A percentile compares a stretch with the other conserved stretches of the same genome.
These are phyloP conservation scores for Hippolais icterina DNA, from an alignment of 2,113 vertebrate genomes.

Conservation along the genomic window DNA sequence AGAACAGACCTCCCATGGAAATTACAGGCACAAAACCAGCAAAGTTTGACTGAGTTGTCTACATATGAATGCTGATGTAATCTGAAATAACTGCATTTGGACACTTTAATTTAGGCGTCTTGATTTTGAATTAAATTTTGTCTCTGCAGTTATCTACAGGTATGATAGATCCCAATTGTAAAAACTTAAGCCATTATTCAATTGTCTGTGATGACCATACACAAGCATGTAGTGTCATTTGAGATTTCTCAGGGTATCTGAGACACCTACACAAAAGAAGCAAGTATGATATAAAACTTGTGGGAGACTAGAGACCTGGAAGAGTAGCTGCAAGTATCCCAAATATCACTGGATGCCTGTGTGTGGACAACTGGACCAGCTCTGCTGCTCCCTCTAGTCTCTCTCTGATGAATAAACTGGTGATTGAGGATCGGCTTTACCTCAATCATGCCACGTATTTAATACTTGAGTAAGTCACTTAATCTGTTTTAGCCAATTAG, in stretches of 20 bases:
- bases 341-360: neutral
- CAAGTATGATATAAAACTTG: neutral
- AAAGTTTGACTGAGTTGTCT: neutral
- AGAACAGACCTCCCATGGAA: neutral
- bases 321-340: neutral
- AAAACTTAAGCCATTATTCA: neutral
- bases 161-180: neutral
- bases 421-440: neutral
- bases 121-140: neutral
- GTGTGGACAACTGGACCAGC: neutral
- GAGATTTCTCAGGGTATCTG: neutral
- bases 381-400: neutral
- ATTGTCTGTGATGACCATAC: neutral
- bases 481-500: neutral
- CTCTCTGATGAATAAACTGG: neutral
- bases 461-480: neutral
- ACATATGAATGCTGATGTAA: fast-evolving
- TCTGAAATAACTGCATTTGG: neutral
- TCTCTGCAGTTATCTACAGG: neutral
- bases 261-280: neutral
- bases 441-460: neutral
- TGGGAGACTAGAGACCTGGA: neutral
- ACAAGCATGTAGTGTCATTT: neutral
- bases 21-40: fast-evolving
- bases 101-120: neutral